These are phyloP conservation scores for Microctonus aethiopoides DNA, from an alignment of 2,888 invertebrate species.

Conservation along the genomic window DNA sequence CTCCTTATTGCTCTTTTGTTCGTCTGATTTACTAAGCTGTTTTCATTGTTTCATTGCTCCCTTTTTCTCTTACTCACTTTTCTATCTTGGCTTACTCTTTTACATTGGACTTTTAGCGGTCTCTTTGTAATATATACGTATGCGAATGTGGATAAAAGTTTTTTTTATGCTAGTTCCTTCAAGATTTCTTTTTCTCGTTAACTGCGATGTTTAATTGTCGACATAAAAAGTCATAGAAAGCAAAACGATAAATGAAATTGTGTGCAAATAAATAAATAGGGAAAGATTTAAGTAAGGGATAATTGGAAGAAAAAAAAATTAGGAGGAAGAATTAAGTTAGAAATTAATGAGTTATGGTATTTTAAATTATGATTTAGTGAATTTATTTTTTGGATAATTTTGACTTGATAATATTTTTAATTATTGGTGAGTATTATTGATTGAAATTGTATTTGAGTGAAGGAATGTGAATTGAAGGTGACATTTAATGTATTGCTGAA, in stretches of 20 bases:
- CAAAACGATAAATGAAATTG: neutral
- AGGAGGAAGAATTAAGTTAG: no score
- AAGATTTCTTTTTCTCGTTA: neutral
- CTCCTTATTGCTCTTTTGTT: conserved; percentile 53
- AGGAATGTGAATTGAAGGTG: no score
- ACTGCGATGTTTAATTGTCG: neutral
- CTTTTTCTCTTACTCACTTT: conserved; percentile 48
- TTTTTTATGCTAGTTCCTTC: neutral
- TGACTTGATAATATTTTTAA: no score
- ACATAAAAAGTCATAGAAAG: neutral
- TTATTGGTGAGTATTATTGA: no score
- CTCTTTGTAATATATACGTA: neutral
- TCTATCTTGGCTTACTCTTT: conserved; percentile 13
- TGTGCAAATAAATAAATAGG: neutral
- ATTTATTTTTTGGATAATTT: no score
- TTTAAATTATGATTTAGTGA: no score
- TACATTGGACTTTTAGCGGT: neutral
- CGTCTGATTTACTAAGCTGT: conserved; percentile 63
- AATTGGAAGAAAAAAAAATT: no score
- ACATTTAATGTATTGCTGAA: no score
- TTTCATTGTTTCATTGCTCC: conserved; percentile 58
- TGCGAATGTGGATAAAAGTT: neutral
- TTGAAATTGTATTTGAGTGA: no score
- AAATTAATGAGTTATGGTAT: no score
- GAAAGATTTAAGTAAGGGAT: no score